Base-by-base conservation (phyloP, 92 coral and sea anemone genomes). In the Paragorgia papillata region DNA sequence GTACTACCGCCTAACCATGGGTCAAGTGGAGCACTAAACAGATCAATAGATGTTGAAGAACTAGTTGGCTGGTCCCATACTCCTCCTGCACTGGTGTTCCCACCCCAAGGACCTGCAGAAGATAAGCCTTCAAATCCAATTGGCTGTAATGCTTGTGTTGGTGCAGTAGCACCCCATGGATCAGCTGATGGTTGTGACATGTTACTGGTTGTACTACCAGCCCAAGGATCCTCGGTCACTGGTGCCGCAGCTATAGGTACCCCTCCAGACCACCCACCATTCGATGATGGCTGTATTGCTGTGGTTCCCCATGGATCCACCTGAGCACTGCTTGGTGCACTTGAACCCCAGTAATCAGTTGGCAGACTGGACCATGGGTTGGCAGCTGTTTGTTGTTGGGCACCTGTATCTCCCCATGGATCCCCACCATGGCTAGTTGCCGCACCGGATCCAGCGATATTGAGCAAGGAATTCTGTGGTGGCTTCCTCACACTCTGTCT, bases 41-140 rank as follows among this genome's bases (percentile, higher is more conserved):
- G 28, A 57, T 71, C 53, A 30, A 24, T 51, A 50, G 88, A 75
- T 6, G 82, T 26, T 29, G 79, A 54, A 24, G 86, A 35, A 62
- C 55, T 68, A 1, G 82, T 53, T 15, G 88, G 87, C 61, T 89
- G 89, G 75, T 69, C 56, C 35, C 86, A 90, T 29, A 88, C 85
- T 65, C 80, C 82, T 69, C 82, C 73, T 46, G 80, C 79, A 32
- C 80, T 34, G 14, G 91, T 61, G 20, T 35, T 37, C 5, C 40
- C n/a, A 54, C 74, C 90, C 99, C 99, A 95, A 0, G 90, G 99
- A 65, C 80, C 84, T 74, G 79, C 80, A 22, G 87, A 57, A 57
- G 74, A 27, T 7, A 57, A 41, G 24, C 54, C 82, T 9, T 34
- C 74, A 63, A 64, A 55, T 34, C 84, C 60, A 63, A 68, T 49